Conservation (phyloP, 2,113 vertebrate species). For the Pipa parva region DNA sequence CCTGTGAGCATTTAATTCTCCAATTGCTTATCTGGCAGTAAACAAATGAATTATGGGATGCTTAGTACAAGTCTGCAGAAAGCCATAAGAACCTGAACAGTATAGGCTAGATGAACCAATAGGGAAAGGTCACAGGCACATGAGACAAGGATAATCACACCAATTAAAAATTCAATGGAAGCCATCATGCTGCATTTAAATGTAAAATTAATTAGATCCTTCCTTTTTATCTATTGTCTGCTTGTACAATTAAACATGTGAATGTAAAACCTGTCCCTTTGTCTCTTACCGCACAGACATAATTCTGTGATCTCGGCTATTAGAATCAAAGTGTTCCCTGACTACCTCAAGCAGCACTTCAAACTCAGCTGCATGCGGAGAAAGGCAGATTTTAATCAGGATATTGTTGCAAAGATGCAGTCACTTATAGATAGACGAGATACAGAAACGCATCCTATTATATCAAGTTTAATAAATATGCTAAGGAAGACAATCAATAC, state of each 20-base stretch:
- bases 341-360: constrained; percentile 26
- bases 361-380: constrained; percentile 3
- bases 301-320: background rate
- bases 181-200: constrained; percentile 1
- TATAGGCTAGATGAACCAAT: background rate
- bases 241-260: background rate
- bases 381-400: constrained; percentile 9
- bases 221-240: constrained; percentile 14
- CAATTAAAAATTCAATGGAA: constrained; percentile 2
- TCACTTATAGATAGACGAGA: background rate
- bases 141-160: background rate
- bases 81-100: background rate
- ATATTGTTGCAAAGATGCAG: constrained; percentile 4
- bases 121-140: background rate
- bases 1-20: too few species aligned
- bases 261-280: background rate
- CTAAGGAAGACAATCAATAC: background rate
- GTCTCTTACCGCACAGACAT: background rate
- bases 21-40: too few species aligned
- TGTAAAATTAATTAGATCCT: constrained; percentile 11
- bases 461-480: background rate
- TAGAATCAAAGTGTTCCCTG: constrained; percentile 14
- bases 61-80: too few species aligned
- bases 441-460: background rate
- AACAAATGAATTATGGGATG: too few species aligned